Conservation (phyloP, 2,888 invertebrate genomes). For the Cinara cedri region DNA sequence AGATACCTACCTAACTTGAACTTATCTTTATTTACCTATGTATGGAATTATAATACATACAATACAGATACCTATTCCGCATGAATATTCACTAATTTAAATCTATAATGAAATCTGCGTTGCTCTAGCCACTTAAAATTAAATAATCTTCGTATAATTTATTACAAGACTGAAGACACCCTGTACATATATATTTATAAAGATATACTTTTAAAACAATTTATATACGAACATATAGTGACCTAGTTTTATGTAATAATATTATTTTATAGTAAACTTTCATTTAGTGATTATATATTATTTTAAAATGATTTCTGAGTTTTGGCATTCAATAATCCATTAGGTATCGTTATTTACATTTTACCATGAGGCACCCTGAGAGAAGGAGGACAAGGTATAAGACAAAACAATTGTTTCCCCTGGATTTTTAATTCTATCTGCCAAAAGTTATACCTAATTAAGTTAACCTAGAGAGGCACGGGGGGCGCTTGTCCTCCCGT, state of each 20-base stretch:
- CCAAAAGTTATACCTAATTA: too few species aligned
- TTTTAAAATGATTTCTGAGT: not conserved
- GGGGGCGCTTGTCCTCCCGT: too few species aligned
- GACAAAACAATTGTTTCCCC: too few species aligned
- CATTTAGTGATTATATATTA: not conserved
- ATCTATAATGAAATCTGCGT: not conserved
- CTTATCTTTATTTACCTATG: too few species aligned
- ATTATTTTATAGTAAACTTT: conserved; percentile 4
- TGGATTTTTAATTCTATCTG: too few species aligned
- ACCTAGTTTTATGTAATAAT: conserved; percentile 11
- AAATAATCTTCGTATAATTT: not conserved
- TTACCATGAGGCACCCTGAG: too few species aligned
- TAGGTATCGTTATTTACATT: conserved; percentile 3
- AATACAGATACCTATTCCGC: not conserved
- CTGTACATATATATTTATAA: conserved; percentile 3
- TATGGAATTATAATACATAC: too few species aligned
- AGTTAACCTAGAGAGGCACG: too few species aligned
- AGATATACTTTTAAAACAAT: too few species aligned
- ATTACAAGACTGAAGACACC: not conserved
- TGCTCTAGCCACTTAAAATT: not conserved
- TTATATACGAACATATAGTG: not conserved
- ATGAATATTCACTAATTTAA: conserved; percentile 12
- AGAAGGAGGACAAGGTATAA: too few species aligned
- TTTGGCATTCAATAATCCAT: not conserved
- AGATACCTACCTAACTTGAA: too few species aligned